Percentiles rank a stretch among this genome's conserved stretches.
Conservation (phyloP, 2,113 vertebrate genomes). For the Rhineura floridana region DNA sequence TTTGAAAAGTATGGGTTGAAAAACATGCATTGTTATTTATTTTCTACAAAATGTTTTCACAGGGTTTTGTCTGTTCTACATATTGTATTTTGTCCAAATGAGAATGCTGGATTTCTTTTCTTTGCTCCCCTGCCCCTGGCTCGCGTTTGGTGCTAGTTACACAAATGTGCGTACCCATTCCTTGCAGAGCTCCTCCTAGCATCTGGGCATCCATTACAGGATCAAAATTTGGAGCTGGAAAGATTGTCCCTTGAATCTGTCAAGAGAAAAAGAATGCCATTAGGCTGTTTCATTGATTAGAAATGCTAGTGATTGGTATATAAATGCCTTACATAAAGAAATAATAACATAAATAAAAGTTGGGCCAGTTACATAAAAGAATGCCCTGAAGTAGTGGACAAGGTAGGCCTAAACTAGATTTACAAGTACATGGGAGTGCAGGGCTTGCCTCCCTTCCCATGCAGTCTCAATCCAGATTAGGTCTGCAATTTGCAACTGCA, state of each 20-base stretch:
- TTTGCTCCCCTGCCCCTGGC: too few species aligned
- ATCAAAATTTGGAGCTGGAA: constrained; percentile 75
- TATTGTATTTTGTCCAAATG: constrained; percentile 19
- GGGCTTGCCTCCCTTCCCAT: too few species aligned
- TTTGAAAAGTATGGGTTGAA: not conserved
- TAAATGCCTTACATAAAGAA: too few species aligned
- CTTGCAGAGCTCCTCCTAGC: constrained; percentile 77
- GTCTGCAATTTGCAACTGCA: too few species aligned
- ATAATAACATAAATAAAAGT: too few species aligned
- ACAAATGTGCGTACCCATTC: constrained; percentile 70
- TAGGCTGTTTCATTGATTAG: not conserved
- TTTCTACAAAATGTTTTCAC: not conserved
- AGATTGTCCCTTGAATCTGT: constrained; percentile 77
- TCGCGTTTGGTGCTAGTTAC: not conserved
- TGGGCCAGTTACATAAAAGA: too few species aligned
- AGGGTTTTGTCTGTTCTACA: constrained; percentile 24
- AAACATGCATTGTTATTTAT: constrained; percentile 1
- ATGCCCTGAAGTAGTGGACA: not conserved
- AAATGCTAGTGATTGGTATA: too few species aligned
- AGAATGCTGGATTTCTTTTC: not conserved
- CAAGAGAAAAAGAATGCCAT: constrained; percentile 12
- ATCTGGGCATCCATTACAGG: constrained; percentile 77
- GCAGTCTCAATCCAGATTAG: too few species aligned
- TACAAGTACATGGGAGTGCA: too few species aligned
- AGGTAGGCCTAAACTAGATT: not conserved